Percentiles rank a stretch among this genome's conserved stretches.
Evolutionary conservation across 92 coral and sea anemone species (phyloP).

Genomic region (Muricea muricata): DNA sequence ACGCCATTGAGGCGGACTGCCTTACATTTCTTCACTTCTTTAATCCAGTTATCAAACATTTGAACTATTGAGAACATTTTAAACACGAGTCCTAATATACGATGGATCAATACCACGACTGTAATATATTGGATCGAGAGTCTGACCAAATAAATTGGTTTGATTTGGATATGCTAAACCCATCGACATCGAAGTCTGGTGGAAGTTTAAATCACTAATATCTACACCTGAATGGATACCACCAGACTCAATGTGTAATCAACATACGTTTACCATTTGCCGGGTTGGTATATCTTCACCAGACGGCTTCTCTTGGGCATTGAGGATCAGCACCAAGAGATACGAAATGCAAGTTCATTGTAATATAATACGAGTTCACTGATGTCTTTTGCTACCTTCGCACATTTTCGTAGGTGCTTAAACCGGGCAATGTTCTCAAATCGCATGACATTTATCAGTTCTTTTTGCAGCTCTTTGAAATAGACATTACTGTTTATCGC

Average conservation of each 20-base stretch:
- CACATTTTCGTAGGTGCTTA: constrained; percentile 8
- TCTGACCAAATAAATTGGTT: neutral
- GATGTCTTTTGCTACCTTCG: constrained; percentile 21
- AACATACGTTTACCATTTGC: constrained; percentile 37
- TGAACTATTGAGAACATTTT: no score
- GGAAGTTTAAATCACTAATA: neutral
- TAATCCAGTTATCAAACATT: no score
- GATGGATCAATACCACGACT: no score
- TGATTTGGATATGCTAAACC: constrained; percentile 1
- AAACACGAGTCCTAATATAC: no score
- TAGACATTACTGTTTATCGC: neutral
- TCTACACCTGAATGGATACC: neutral
- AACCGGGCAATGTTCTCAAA: constrained; percentile 14
- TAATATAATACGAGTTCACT: neutral
- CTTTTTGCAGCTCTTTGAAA: neutral
- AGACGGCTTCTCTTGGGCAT: constrained; percentile 38
- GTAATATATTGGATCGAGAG: no score
- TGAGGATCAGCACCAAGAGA: constrained; percentile 44
- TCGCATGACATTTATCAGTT: constrained; percentile 9
- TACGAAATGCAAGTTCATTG: constrained; percentile 16
- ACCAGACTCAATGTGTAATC: constrained; percentile 6
- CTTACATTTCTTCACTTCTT: no score
- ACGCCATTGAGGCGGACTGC: no score
- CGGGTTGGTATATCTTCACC: constrained; percentile 47
- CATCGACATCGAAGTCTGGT: constrained; percentile 8